Evolutionary conservation across 1,140 invertebrate genomes (phyloP).

Genomic region (Drosophila chauvacae): DNA sequence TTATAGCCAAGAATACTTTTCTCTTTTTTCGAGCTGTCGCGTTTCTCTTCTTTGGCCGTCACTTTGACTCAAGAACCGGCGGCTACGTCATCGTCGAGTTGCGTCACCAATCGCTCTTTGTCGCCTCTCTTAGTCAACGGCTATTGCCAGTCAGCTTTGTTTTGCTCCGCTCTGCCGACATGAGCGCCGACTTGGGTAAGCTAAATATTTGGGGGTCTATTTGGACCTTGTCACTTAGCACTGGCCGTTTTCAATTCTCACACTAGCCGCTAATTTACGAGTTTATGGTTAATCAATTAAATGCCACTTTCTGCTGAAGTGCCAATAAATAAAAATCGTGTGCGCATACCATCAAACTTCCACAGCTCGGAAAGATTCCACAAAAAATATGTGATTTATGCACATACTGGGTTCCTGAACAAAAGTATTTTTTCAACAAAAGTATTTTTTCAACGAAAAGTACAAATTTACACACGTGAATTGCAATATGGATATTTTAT

Average conservation of each 20-base stretch:
- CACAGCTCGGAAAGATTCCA: background rate
- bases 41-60: slow-evolving; percentile 38
- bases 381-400: slow-evolving; percentile 4
- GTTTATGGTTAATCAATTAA: slow-evolving; percentile 51
- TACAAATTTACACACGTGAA: background rate
- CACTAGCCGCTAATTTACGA: slow-evolving; percentile 42
- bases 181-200: slow-evolving; percentile 50
- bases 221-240: slow-evolving; percentile 13
- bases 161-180: slow-evolving; percentile 30
- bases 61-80: slow-evolving; percentile 15
- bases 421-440: slow-evolving; percentile 5
- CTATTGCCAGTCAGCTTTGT: slow-evolving; percentile 3
- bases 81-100: slow-evolving; percentile 32
- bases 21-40: slow-evolving; percentile 5
- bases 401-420: background rate
- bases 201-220: background rate
- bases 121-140: slow-evolving; percentile 8
- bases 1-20: background rate
- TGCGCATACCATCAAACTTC: background rate
- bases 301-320: slow-evolving; percentile 19
- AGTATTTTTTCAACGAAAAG: background rate
- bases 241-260: slow-evolving; percentile 2
- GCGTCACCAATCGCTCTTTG: slow-evolving; percentile 28
- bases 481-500: background rate
- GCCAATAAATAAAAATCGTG: slow-evolving; percentile 33